phyloP scores from a whole-genome alignment of 1,140 invertebrate species.

The Hermatobates lingyangjiaoensis region DNA sequence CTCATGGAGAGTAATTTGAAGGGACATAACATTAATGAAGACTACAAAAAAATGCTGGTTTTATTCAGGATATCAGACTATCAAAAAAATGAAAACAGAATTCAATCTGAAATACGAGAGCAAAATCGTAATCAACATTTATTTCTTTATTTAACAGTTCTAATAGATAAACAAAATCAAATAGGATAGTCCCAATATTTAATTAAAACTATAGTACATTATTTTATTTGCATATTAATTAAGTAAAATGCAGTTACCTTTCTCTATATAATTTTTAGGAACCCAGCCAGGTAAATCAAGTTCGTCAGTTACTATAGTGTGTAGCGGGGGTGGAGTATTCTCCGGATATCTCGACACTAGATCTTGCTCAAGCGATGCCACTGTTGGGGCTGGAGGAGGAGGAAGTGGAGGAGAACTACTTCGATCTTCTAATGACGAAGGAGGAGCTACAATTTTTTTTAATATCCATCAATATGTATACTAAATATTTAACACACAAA shows the following conservation, averaged over 20 bases:
- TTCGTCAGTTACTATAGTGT: slow-evolving; percentile 63
- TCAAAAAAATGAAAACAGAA: no score
- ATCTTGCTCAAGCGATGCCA: slow-evolving; percentile 38
- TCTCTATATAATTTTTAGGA: slow-evolving; percentile 92
- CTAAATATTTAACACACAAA: no score
- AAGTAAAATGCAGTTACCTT: no score
- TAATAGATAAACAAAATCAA: no score
- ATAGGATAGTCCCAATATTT: neutral
- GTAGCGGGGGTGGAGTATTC: slow-evolving; percentile 22
- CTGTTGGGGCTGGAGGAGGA: slow-evolving; percentile 45
- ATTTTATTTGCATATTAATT: slow-evolving; percentile 9
- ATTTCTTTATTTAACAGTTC: no score
- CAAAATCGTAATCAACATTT: no score
- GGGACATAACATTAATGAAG: no score
- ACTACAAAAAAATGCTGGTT: no score
- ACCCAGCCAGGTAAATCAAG: slow-evolving; percentile 74
- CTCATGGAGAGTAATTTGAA: no score
- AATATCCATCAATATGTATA: no score
- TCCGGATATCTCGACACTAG: slow-evolving; percentile 43
- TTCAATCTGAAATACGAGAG: no score
- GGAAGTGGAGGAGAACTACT: slow-evolving; percentile 50
- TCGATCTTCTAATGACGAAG: neutral
- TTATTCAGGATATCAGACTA: no score
- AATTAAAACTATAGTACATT: neutral
- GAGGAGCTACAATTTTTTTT: neutral